Evolutionary conservation across 2,113 vertebrate genomes (phyloP), one percentile per base, ranked within the genome.

Genomic region (Caracal caracal): DNA sequence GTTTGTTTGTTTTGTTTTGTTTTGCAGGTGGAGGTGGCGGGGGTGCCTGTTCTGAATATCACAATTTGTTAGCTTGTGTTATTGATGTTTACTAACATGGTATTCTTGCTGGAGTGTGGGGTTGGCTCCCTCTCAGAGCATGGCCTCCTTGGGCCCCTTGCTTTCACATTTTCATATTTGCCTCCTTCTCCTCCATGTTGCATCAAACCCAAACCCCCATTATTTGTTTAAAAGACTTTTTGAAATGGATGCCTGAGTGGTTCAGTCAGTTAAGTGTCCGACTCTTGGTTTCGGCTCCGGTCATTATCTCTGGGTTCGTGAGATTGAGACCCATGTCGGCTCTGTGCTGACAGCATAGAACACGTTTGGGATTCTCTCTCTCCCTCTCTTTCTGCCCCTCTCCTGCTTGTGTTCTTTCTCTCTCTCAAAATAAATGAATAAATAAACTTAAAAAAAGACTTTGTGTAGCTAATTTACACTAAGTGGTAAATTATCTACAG

Each of bases 91-190:
- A 16, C 20, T 24, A 20, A 4, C 6, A 37, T 10, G 30, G 0
- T 0, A 17, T 40, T 93, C 16, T 68, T 71, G n/a, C 11, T 83
- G 37, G 61, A 30, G 63, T 59, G 53, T 37, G 13, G 6, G 15
- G 7, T 33, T 53, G 6, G 1, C 4, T 37, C 2, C 28, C 12
- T 59, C 10, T 53, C 3, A 56, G 35, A 17, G 5, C 0, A 1
- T 22, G 43, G 5, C 1, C 10, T 76, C 47, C 4, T 3, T 35
- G 24, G 22, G 19, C 4, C 0, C 30, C 10, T 3, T 3, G 1
- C 4, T 70, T 9, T 53, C 7, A 20, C 12, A 24, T 66, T 71
- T 12, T 47, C 7, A 20, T 16, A 24, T 66, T 71, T 12, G 37
- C 6, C 10, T 93, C 22, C 56, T 61, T 91, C 1, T 76, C 4